Base-by-base conservation (phyloP, 2,888 invertebrate genomes). In the Eulithis prunata region DNA sequence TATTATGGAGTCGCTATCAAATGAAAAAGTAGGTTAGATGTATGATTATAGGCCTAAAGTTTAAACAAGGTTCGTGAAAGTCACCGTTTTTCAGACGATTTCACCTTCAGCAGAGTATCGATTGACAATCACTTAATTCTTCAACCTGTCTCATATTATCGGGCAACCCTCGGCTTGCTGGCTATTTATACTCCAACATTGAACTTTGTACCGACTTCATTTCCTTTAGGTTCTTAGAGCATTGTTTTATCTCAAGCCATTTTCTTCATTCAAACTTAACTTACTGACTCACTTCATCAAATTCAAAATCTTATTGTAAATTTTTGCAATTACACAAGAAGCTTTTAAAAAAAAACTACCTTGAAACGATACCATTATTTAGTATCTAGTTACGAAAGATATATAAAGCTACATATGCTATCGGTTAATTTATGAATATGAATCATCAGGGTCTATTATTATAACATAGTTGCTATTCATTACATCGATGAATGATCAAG, bases 101-200 rank as follows among this genome's bases (percentile, higher is more conserved):
- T 68, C 51, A 70, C 68, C 70, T 70, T 70, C 70, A 64, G 45
- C 70, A 58, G 66, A 68, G 57, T 68, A 68, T 68, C 68, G 64
- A 68, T 64, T 68, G 68, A 54, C 54, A 64, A 73, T 75, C 71
- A 72, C 74, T 77, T 76, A 77, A 75, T 81, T 79, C 66, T 61
- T 73, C 72, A 69, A 74, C 76, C 72, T 70, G 73, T 72, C 75
- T 76, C 74, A 78, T 80, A 77, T 75, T 75, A 76, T 75, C 78
- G 54, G 71, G 75, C 70, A 76, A 75, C 71, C 74, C 73, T 75
- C 71, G 70, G 51, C 41, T n/a, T 43, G 71, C 38, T 13, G 38
- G 38, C 76, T 81, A 79, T 80, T 80, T 80, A 75, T 78, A 77
- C 58, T 70, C 61, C 72, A 73, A 67, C 76, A 75, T 78, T 77